A percentile compares a stretch with the other conserved stretches of the same genome.
These are phyloP conservation scores for Salminus brasiliensis DNA, from an alignment of 2,113 vertebrate species.

Conservation along the genomic window DNA sequence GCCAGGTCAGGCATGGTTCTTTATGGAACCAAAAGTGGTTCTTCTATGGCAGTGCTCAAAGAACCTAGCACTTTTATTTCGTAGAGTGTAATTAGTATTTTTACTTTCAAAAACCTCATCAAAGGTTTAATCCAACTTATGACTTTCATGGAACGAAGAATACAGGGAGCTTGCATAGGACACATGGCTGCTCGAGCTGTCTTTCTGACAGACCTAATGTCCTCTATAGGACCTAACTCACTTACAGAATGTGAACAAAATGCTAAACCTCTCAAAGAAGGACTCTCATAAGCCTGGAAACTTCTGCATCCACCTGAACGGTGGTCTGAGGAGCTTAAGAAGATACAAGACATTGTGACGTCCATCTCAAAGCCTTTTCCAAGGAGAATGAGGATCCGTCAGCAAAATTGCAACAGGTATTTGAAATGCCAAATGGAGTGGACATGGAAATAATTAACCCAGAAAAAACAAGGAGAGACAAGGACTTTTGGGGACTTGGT, in stretches of 20 bases:
- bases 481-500: background rate
- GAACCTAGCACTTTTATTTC: background rate
- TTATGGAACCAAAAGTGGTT: too few relatives aligned
- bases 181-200: constrained; percentile 27
- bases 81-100: constrained; percentile 15
- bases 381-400: constrained; percentile 35
- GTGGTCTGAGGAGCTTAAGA: constrained; percentile 23
- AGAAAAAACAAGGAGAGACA: background rate
- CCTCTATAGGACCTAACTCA: constrained; percentile 29
- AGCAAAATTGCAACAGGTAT: constrained; percentile 48
- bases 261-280: constrained; percentile 37
- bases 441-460: constrained; percentile 44
- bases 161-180: constrained; percentile 39
- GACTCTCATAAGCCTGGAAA: constrained; percentile 37
- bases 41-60: too few relatives aligned
- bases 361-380: constrained; percentile 37
- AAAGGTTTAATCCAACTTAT: too few relatives aligned
- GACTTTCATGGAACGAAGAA: constrained; percentile 38
- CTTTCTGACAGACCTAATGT: constrained; percentile 42
- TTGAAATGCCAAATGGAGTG: constrained; percentile 42
- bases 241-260: constrained; percentile 31
- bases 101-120: constrained; percentile 24
- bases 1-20: too few relatives aligned
- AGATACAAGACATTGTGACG: constrained; percentile 32
- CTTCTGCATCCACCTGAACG: constrained; percentile 39